Conservation (phyloP, 2,888 invertebrate species). For the Dryomyza anilis region DNA sequence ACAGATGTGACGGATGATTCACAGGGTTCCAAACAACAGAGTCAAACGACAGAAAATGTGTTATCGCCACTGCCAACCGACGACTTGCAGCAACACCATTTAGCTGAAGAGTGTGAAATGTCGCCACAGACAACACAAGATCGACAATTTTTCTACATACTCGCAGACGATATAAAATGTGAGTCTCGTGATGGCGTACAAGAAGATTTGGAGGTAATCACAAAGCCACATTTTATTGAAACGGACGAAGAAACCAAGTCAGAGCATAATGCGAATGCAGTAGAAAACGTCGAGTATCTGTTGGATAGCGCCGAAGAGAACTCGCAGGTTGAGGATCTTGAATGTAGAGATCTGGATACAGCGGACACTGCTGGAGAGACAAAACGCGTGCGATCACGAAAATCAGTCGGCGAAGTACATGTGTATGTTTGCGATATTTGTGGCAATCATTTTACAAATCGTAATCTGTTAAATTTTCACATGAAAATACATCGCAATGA, state of each 20-base stretch:
- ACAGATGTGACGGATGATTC: no score
- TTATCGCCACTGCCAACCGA: neutral
- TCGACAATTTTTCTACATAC: constrained; percentile 17
- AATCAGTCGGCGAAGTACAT: neutral
- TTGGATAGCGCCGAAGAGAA: constrained; percentile 13
- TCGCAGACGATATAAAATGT: constrained; percentile 14
- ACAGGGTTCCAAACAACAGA: neutral
- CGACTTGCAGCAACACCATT: neutral
- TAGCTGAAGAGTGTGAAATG: neutral
- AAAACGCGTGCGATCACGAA: neutral
- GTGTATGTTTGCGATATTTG: constrained; percentile 39
- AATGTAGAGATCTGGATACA: neutral
- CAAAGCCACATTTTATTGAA: neutral
- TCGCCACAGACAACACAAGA: neutral
- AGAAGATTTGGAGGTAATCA: neutral
- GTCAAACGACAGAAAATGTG: neutral
- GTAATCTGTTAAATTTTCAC: constrained; percentile 38
- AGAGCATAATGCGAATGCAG: neutral
- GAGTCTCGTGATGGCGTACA: neutral
- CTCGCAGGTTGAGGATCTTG: neutral
- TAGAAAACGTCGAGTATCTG: constrained; percentile 21
- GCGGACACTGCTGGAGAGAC: neutral
- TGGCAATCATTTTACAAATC: constrained; percentile 41
- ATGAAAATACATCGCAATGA: constrained; percentile 45
- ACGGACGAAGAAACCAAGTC: constrained; percentile 4